Conservation (phyloP, 2,888 invertebrate species). For the Himalopsyche japonica region DNA sequence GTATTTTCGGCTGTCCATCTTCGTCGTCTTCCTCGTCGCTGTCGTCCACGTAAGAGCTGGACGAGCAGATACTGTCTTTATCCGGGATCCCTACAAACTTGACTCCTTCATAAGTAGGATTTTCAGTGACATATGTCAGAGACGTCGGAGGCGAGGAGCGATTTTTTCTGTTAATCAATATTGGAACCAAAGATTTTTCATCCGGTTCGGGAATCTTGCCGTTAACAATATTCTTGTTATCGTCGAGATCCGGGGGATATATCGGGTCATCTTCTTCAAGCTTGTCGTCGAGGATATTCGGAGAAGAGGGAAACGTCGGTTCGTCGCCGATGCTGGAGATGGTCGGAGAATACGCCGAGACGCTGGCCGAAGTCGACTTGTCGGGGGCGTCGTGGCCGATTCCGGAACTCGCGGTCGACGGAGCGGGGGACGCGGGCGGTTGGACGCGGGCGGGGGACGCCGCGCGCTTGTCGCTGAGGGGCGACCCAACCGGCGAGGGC, state of each 20-base stretch:
- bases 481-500: constrained; percentile 45
- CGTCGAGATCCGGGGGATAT: constrained; percentile 42
- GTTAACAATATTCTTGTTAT: constrained; percentile 42
- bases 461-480: constrained; percentile 48
- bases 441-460: constrained; percentile 42
- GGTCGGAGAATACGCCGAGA: constrained; percentile 45
- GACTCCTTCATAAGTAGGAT: constrained; percentile 56
- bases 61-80: constrained; percentile 54
- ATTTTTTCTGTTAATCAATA: constrained; percentile 39
- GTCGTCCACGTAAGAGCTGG: constrained; percentile 43
- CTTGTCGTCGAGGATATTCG: constrained; percentile 45
- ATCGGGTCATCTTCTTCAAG: constrained; percentile 42
- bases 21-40: constrained; percentile 46
- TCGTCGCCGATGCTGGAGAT: constrained; percentile 47
- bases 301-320: constrained; percentile 44
- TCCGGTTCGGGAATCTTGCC: constrained; percentile 40
- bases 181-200: constrained; percentile 50
- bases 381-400: constrained; percentile 54
- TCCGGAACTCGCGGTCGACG: constrained; percentile 52
- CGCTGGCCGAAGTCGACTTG: constrained; percentile 45
- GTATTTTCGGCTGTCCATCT: constrained; percentile 61
- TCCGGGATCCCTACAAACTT: constrained; percentile 60
- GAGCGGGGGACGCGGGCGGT: constrained; percentile 47
- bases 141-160: constrained; percentile 18
- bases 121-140: constrained; percentile 43